Evolutionary conservation across 2,113 vertebrate genomes (phyloP).

Genomic region (Chlorodrepanis virens): DNA sequence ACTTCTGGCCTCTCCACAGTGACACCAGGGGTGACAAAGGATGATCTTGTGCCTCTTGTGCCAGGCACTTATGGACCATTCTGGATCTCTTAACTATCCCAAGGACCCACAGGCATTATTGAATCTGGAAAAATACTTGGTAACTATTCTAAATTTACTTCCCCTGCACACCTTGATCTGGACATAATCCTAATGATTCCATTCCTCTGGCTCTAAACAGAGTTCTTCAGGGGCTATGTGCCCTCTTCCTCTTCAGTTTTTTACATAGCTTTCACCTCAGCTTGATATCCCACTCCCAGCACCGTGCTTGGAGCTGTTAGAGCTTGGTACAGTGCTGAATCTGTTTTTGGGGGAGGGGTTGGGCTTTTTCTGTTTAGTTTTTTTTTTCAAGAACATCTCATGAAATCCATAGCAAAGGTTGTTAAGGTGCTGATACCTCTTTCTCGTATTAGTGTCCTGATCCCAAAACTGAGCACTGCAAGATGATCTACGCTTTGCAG

Average conservation of each 20-base stretch:
- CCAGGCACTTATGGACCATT: not conserved
- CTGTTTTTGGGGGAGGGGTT: not conserved
- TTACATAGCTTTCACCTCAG: not conserved
- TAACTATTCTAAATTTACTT: not conserved
- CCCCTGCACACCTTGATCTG: not conserved
- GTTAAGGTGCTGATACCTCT: not conserved
- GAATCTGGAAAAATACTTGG: not conserved
- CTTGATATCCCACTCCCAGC: not conserved
- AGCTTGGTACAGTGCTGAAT: not conserved
- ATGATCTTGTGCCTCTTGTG: not conserved
- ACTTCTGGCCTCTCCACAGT: not conserved
- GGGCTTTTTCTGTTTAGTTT: not conserved
- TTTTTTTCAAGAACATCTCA: not conserved
- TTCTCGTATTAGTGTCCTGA: not conserved
- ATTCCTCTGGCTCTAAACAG: not conserved
- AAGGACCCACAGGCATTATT: not conserved
- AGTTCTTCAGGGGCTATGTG: not conserved
- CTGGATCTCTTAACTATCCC: not conserved
- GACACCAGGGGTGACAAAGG: not conserved
- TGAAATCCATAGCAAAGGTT: not conserved
- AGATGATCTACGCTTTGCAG: not conserved
- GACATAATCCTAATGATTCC: not conserved
- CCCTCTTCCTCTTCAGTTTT: not conserved
- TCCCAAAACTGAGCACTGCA: not conserved
- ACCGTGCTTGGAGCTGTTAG: not conserved